phyloP scores from a whole-genome alignment of 2,113 vertebrate genomes.

The Otolemur garnettii region DNA sequence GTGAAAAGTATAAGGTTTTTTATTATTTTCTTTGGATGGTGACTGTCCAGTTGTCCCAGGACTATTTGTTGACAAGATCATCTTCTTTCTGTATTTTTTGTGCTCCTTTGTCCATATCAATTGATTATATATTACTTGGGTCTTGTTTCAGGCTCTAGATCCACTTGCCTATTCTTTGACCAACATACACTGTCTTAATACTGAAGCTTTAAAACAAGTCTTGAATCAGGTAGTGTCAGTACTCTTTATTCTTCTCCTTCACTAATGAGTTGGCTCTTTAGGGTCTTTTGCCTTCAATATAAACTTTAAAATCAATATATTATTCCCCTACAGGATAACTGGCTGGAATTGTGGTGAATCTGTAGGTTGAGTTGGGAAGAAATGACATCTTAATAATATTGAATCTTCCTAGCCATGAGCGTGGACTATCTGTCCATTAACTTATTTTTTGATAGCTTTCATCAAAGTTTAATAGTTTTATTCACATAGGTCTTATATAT shows the following conservation, averaged over 20 bases:
- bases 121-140: not conserved
- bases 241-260: not conserved
- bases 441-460: slow-evolving; percentile 13
- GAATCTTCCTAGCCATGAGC: not conserved
- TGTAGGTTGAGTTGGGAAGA: not conserved
- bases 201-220: not conserved
- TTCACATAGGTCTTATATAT: not conserved
- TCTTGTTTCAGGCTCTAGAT: not conserved
- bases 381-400: not conserved
- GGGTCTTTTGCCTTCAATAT: not conserved
- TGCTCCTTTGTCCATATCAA: not conserved
- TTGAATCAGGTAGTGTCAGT: not conserved
- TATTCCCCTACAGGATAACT: not conserved
- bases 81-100: not conserved
- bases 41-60: not conserved
- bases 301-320: not conserved
- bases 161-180: not conserved
- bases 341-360: not conserved
- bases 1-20: not conserved
- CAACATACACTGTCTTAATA: not conserved
- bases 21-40: not conserved
- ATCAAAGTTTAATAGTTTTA: not conserved
- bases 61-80: not conserved
- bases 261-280: not conserved
- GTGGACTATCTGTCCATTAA: not conserved